These are phyloP conservation scores for Solenopsis invicta DNA, from an alignment of 1,140 invertebrate genomes.

Conservation along the genomic window DNA sequence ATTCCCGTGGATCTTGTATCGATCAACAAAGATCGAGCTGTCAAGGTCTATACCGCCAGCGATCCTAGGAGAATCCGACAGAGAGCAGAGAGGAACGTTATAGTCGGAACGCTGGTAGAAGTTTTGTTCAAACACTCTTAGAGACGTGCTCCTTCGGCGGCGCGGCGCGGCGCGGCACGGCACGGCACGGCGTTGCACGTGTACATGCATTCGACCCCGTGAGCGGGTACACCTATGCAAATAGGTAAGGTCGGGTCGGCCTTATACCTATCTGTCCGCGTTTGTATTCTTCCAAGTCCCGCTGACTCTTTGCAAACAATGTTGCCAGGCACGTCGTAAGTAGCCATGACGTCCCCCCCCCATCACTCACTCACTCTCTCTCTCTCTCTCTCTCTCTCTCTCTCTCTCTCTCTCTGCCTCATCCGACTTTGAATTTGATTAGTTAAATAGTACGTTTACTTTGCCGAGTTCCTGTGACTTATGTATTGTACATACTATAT, in stretches of 20 bases:
- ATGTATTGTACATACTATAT: too few relatives aligned
- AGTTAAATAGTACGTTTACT: slow-evolving; percentile 46
- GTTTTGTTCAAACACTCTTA: slow-evolving; percentile 78
- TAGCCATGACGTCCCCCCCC: slow-evolving; percentile 37
- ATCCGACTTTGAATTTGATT: slow-evolving; percentile 35
- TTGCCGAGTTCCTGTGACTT: slow-evolving; percentile 32
- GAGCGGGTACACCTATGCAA: slow-evolving; percentile 78
- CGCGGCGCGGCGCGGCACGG: slow-evolving; percentile 69
- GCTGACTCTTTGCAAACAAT: slow-evolving; percentile 79
- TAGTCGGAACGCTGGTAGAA: slow-evolving; percentile 66
- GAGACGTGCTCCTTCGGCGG: slow-evolving; percentile 75
- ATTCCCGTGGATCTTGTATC: slow-evolving; percentile 52
- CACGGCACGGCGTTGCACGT: slow-evolving; percentile 72
- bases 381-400: background rate
- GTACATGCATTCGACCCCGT: slow-evolving; percentile 71
- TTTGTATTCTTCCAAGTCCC: slow-evolving; percentile 66
- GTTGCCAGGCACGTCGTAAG: slow-evolving; percentile 75
- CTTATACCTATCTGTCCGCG: slow-evolving; percentile 55
- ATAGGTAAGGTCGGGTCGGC: slow-evolving; percentile 59
- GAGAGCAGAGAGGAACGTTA: slow-evolving; percentile 15
- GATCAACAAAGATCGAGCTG: slow-evolving; percentile 59
- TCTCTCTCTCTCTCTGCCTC: background rate
- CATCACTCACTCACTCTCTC: background rate
- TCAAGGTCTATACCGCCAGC: slow-evolving; percentile 27
- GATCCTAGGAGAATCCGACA: slow-evolving; percentile 37